These are phyloP conservation scores for Dissostichus mawsoni DNA, from an alignment of 2,113 vertebrate genomes.

Conservation along the genomic window DNA sequence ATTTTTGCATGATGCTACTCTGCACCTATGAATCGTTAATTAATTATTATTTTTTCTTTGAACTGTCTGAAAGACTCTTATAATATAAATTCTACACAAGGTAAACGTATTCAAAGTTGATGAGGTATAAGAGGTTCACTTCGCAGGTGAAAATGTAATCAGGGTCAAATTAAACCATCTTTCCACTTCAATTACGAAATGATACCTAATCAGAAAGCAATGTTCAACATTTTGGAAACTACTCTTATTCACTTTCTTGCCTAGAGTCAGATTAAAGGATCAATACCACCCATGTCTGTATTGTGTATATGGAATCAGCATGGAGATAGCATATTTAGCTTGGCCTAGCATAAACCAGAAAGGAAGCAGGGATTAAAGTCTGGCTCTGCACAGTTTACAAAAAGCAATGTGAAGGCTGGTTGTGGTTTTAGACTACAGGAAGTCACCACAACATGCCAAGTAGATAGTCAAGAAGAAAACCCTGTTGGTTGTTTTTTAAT, in stretches of 20 bases:
- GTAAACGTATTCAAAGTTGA: neutral
- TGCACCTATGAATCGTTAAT: neutral
- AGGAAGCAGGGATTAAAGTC: neutral
- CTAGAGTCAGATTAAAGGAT: neutral
- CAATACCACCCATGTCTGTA: neutral
- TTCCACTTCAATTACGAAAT: neutral
- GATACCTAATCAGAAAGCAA: neutral
- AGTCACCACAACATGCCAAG: neutral
- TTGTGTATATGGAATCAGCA: neutral
- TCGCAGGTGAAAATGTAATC: neutral
- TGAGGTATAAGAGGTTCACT: neutral
- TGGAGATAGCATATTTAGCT: neutral
- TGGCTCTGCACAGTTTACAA: no score
- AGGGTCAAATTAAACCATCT: neutral
- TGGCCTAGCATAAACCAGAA: neutral
- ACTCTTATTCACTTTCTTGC: neutral
- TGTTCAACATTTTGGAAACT: neutral
- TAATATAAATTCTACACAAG: neutral
- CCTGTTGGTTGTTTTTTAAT: neutral
- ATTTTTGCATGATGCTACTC: conserved; percentile 13
- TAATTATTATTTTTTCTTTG: neutral
- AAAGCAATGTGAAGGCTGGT: neutral
- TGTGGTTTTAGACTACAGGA: neutral
- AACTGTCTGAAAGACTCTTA: neutral
- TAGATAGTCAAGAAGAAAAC: neutral